Conservation (phyloP, 1,140 invertebrate species). For the Schmidtea mediterranea region DNA sequence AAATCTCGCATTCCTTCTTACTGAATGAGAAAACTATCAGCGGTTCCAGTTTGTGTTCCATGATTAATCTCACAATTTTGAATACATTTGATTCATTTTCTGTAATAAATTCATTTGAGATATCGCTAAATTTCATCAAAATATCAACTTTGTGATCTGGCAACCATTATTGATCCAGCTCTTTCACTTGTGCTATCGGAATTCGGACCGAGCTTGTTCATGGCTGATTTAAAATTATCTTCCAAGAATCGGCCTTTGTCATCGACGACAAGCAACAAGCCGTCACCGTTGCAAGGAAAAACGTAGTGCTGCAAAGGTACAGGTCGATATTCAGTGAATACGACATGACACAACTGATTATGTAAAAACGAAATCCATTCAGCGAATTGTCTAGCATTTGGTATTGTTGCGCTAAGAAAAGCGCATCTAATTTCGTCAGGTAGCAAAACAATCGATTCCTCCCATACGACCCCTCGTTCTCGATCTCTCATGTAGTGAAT, state of each 20-base stretch:
- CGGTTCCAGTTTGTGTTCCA: conserved; percentile 42
- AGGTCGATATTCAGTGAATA: conserved; percentile 90
- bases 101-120: neutral
- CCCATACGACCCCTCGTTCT: conserved; percentile 88
- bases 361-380: conserved; percentile 94
- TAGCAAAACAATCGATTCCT: conserved; percentile 85
- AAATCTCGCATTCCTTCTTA: conserved; percentile 88
- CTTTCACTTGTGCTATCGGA: no score
- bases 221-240: conserved; percentile 1
- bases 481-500: conserved; percentile 96
- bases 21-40: conserved; percentile 97
- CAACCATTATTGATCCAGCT: no score
- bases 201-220: neutral
- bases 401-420: conserved; percentile 93
- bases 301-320: conserved; percentile 92
- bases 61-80: conserved; percentile 1
- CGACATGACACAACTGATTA: conserved; percentile 75
- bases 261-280: conserved; percentile 77
- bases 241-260: conserved; percentile 33
- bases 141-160: no score
- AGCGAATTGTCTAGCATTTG: conserved; percentile 82
- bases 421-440: conserved; percentile 95
- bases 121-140: no score
- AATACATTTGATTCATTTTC: conserved; percentile 3
- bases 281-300: conserved; percentile 72